These are phyloP conservation scores for Beroe forskalii DNA, from an alignment of 37 sponge, comb jelly and placozoan species.

Conservation along the genomic window DNA sequence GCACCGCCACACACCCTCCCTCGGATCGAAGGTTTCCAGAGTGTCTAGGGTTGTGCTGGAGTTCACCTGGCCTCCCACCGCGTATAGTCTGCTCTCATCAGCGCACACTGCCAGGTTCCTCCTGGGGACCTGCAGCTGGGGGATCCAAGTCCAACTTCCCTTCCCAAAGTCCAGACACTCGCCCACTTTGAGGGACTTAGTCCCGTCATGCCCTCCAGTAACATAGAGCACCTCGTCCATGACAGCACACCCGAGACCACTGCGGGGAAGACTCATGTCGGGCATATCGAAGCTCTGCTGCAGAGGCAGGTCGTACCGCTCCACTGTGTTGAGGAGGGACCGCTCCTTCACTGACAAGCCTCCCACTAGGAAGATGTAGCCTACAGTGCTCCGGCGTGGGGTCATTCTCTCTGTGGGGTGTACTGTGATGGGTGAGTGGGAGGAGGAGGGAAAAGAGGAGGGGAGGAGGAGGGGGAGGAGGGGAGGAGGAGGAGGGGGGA, in stretches of 20 bases:
- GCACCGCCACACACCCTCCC: constrained; percentile 49
- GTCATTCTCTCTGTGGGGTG: constrained; percentile 25
- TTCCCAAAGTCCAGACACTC: constrained; percentile 55
- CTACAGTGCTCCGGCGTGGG: constrained; percentile 41
- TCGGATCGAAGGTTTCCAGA: constrained; percentile 5
- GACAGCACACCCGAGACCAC: constrained; percentile 20
- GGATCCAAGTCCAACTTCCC: constrained; percentile 37
- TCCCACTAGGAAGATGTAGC: constrained; percentile 42
- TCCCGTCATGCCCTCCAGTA: constrained; percentile 46
- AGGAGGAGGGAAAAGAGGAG: not conserved
- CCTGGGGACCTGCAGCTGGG: not conserved
- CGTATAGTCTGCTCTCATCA: not conserved
- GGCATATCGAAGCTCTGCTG: constrained; percentile 59
- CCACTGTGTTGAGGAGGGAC: not conserved
- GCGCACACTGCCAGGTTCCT: constrained; percentile 32
- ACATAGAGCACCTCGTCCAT: constrained; percentile 22
- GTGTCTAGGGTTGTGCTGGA: constrained; percentile 11
- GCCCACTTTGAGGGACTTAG: constrained; percentile 8
- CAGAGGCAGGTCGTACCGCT: constrained; percentile 41
- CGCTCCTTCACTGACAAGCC: constrained; percentile 40
- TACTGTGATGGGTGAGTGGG: not conserved
- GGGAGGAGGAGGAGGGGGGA: no score
- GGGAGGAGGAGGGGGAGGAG: no score
- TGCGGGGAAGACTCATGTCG: constrained; percentile 46
- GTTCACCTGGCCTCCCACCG: constrained; percentile 40